These are phyloP conservation scores for Parapristionchus giblindavisi DNA, from an alignment of 2,888 invertebrate species.

Conservation along the genomic window DNA sequence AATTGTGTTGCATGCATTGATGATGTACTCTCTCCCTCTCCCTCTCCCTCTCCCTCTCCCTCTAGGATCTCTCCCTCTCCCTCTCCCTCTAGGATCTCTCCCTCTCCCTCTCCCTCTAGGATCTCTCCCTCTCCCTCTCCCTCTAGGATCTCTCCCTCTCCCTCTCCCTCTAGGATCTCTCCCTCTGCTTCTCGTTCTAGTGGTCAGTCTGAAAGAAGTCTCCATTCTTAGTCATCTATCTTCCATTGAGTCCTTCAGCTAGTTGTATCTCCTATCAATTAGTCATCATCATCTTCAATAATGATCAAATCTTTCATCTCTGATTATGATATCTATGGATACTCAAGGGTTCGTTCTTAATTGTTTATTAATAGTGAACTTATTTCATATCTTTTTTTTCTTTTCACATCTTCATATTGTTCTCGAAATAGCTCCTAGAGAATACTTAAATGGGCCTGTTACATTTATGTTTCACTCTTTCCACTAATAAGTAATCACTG, in stretches of 20 bases:
- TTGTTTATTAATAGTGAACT: background rate
- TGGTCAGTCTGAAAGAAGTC: background rate
- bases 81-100: background rate
- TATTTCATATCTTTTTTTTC: background rate
- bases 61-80: background rate
- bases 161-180: background rate
- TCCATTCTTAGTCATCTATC: too few relatives aligned
- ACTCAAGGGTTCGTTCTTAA: background rate
- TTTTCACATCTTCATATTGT: too few relatives aligned
- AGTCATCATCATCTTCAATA: too few relatives aligned
- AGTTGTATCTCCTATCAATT: too few relatives aligned
- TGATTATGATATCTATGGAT: conserved; percentile 9
- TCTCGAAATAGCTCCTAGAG: too few relatives aligned
- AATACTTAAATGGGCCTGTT: too few relatives aligned
- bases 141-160: background rate
- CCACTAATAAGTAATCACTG: too few relatives aligned
- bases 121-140: background rate
- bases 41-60: background rate
- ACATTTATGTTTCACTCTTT: too few relatives aligned
- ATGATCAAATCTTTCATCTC: background rate
- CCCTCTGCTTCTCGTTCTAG: background rate
- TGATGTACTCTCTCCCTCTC: conserved; percentile 11
- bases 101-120: background rate
- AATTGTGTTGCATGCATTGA: conserved; percentile 35
- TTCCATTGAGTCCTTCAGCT: too few relatives aligned